Evolutionary conservation across 2,888 invertebrate species (phyloP), one percentile per base, ranked within the genome.

Genomic region (Trisateles emortualis): DNA sequence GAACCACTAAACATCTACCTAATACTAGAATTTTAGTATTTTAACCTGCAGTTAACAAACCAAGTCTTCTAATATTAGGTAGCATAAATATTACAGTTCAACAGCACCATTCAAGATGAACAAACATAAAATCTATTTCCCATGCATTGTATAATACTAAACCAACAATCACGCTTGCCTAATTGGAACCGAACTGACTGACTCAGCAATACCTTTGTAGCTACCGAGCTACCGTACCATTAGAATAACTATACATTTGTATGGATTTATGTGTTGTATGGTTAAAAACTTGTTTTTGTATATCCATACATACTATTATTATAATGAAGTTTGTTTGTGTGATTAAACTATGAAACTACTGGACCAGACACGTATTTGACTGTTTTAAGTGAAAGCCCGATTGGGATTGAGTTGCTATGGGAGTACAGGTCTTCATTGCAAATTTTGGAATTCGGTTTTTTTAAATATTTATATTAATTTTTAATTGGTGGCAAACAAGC

Each of bases 161-260:
- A 57, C 68, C 50, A 64, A 66, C 55, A 56, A 57, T 57, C 60
- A 65, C 47, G 56, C 14, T 49, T 36, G 13, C 55, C 74, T 72
- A 72, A 72, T 72, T 72, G 72, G 72, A 52, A 70, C 43, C 36
- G 45, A 46, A n/a, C 16, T 36, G 49, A 59, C 59, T 72, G 72
- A 72, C 44, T 62, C 59, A 64, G 72, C 72, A 35, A 5, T 57
- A 50, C 2, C 6, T 53, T 72, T 73, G 74, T 73, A 26, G 56
- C 72, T 72, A 51, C 72, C n/a, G 56, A 40, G 56, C 57, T 73
- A 73, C 72, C 63, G 50, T 9, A 24, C 13, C 30, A 41, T 22
- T 40, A 41, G 24, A 39, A 32, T 68, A 59, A 59, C 57, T 59
- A 59, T 65, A 68, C 55, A 54, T 60, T 43, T 49, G 30, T 52